Base-by-base conservation (phyloP, 2,888 invertebrate species). In the Neoascia interrupta region DNA sequence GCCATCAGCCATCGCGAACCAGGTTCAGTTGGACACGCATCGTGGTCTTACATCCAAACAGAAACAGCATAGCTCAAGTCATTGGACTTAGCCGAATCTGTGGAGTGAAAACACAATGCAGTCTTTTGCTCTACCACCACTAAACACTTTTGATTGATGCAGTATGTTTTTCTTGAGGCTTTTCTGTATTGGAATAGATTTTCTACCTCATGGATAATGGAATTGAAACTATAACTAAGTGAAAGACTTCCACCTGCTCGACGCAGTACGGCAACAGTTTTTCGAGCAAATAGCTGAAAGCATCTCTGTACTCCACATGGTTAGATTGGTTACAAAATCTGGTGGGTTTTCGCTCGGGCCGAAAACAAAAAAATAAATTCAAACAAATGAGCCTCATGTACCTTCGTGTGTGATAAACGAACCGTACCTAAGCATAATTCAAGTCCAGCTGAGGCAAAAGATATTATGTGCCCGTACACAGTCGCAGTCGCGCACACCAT, bases 11-110 rank as follows among this genome's bases (percentile, higher is more conserved):
- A 21, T 39, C 41, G 53, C 53, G 13, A 66, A 47, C 64, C 47
- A 72, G 60, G 76, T 76, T 72, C 47, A 72, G 11, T 72, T 76
- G 64, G 53, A 72, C 53, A 60, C 41, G 64, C 58, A 54, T 66
- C 54, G 47, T 37, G 60, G 45, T 64, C 47, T 76, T 41, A 54
- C 34, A 53, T 60, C 63, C 51, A 5, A 4, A 8, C 26, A 5
- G 5, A 8, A 26, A 26, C 54, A 36, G 39, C 16, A n/a, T 18
- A 18, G 23, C 45, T 26, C 21, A 70, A 64, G 53, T 64, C 53
- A 64, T 72, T 76, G 72, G 64, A 72, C 70, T 53, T 76, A 10
- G 10, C 37, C 54, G 70, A 64, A 64, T 64, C 47, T 72, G 41
- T 36, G 39, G 66, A 64, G 60, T 72, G 72, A 76, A 64, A 72